Evolutionary conservation across 2,888 invertebrate species (phyloP).

Genomic region (Linnaemya tessellans): DNA sequence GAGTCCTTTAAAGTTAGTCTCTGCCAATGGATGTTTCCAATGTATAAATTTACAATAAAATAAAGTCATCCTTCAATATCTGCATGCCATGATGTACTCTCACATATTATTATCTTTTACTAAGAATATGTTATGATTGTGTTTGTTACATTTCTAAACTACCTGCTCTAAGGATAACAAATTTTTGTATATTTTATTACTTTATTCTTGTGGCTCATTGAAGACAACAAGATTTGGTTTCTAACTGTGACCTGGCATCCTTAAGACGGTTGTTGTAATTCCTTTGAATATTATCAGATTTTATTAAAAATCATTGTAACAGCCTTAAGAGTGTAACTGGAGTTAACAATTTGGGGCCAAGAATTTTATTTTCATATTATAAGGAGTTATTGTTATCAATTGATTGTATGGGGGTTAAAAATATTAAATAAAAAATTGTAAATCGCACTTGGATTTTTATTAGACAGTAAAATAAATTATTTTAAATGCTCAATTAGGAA

Average conservation of each 20-base stretch:
- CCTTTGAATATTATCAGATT: constrained; percentile 6
- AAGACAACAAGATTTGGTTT: constrained; percentile 36
- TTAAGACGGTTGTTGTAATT: constrained; percentile 36
- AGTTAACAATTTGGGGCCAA: constrained; percentile 2
- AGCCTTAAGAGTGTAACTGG: constrained; percentile 29
- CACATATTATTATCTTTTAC: constrained; percentile 10
- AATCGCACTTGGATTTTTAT: too few relatives aligned
- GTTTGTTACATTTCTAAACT: constrained; percentile 22
- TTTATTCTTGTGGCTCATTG: background rate
- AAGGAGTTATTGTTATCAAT: constrained; percentile 2
- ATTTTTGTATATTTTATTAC: background rate
- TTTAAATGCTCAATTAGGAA: too few relatives aligned
- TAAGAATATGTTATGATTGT: constrained; percentile 27
- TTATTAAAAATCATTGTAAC: background rate
- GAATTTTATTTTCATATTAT: constrained; percentile 19
- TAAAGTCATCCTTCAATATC: background rate
- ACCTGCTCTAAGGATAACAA: constrained; percentile 43
- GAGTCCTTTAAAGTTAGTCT: background rate
- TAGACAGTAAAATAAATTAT: too few relatives aligned
- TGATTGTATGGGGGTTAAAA: background rate
- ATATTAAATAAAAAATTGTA: background rate
- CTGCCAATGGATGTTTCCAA: background rate
- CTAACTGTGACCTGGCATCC: constrained; percentile 47
- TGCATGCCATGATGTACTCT: background rate
- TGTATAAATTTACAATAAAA: background rate